Percentiles rank a stretch among this genome's conserved stretches.
phyloP scores from a whole-genome alignment of 2,797 vertebrate species.

The Hirundo rustica region DNA sequence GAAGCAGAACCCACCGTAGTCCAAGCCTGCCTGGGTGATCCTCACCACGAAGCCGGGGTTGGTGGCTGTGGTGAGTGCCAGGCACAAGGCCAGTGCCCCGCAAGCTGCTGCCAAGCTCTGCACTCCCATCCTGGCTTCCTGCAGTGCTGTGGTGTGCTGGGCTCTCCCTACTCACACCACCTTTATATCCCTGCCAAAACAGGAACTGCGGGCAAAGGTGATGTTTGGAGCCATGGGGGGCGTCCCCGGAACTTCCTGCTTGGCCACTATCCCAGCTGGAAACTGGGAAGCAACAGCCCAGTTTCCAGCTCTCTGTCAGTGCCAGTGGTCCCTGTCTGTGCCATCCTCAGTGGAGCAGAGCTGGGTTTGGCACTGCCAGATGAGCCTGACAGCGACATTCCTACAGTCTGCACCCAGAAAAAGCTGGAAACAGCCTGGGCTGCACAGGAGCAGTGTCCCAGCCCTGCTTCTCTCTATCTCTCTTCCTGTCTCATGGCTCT shows the following conservation, averaged over 20 bases:
- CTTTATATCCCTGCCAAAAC: slow-evolving; percentile 36
- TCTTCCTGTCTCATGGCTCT: accelerated
- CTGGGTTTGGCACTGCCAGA: neutral
- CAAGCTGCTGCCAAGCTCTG: neutral
- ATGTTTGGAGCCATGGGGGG: neutral
- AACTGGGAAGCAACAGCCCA: neutral
- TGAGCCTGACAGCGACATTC: accelerated
- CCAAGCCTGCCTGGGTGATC: slow-evolving; percentile 73
- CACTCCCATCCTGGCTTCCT: neutral
- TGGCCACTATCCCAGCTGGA: accelerated
- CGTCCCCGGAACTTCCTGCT: neutral
- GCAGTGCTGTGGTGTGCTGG: accelerated
- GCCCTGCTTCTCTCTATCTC: neutral
- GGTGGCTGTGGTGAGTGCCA: neutral
- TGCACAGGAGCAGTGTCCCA: neutral
- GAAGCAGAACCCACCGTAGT: slow-evolving; percentile 70
- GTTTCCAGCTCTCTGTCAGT: neutral
- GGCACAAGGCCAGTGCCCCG: neutral
- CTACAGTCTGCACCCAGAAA: neutral
- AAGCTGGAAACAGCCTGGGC: neutral
- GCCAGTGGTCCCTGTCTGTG: accelerated
- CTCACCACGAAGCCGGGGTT: slow-evolving; percentile 69
- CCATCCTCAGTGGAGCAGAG: neutral
- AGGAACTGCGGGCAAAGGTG: too few relatives aligned
- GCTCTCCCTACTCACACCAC: neutral